Evolutionary conservation across 1,140 invertebrate species (phyloP).

Genomic region (Listronotus bonariensis): DNA sequence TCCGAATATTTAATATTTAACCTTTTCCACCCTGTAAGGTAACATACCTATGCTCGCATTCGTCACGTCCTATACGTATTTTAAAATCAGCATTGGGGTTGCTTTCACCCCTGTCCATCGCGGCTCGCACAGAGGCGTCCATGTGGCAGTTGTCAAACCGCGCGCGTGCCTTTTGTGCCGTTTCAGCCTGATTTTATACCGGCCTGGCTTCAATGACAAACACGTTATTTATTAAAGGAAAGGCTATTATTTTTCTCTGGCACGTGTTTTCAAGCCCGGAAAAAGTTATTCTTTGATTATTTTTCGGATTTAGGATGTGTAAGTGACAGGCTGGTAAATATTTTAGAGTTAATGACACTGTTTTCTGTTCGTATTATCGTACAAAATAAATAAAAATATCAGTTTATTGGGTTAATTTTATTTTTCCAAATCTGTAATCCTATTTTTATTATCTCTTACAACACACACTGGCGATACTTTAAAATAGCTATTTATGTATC

Average conservation of each 20-base stretch:
- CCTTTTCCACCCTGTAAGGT: too few relatives aligned
- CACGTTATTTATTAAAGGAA: constrained; percentile 10
- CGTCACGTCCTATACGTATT: not conserved
- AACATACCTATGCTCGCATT: too few relatives aligned
- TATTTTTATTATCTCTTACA: too few relatives aligned
- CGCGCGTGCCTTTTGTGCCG: constrained; percentile 12
- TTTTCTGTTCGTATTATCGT: too few relatives aligned
- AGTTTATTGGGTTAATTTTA: too few relatives aligned
- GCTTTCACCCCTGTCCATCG: not conserved
- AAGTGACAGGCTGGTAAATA: not conserved
- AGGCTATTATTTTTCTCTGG: constrained; percentile 1
- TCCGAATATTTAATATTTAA: too few relatives aligned
- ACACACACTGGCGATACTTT: too few relatives aligned
- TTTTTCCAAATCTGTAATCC: too few relatives aligned
- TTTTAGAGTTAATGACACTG: too few relatives aligned
- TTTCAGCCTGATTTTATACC: constrained; percentile 10
- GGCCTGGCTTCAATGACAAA: constrained; percentile 7
- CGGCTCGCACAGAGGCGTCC: constrained; percentile 1
- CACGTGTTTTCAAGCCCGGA: not conserved
- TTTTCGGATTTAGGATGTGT: constrained; percentile 6
- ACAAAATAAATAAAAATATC: too few relatives aligned
- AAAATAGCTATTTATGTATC: too few relatives aligned
- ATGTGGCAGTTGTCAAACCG: constrained; percentile 12
- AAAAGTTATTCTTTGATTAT: constrained; percentile 17
- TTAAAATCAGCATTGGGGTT: not conserved